phyloP scores from a whole-genome alignment of 1,140 invertebrate genomes.

The Drosophila baimaii region DNA sequence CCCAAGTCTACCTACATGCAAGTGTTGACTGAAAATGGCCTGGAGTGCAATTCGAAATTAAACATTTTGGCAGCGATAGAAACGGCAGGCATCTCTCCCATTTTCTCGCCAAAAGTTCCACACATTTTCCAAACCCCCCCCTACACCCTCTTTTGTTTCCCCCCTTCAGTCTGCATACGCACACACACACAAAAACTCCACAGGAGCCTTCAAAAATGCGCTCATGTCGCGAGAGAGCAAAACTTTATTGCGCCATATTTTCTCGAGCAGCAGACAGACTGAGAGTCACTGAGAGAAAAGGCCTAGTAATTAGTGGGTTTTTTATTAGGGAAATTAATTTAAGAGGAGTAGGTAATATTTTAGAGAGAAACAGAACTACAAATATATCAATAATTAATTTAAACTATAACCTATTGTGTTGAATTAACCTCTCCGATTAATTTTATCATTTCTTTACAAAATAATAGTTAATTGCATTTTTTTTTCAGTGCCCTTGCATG shows the following conservation, averaged over 20 bases:
- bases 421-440: rapidly evolving
- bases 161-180: constrained; percentile 14
- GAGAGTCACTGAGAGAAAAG: constrained; percentile 5
- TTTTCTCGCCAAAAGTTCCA: neutral
- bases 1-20: neutral
- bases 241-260: constrained; percentile 78
- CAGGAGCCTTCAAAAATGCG: constrained; percentile 73
- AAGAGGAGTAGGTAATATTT: too few species aligned
- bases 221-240: constrained; percentile 61
- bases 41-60: constrained; percentile 64
- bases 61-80: constrained; percentile 65
- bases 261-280: constrained; percentile 51
- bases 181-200: constrained; percentile 47
- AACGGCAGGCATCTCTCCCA: constrained; percentile 7
- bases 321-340: too few species aligned
- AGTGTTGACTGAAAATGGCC: constrained; percentile 56
- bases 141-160: neutral
- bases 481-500: constrained; percentile 13
- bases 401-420: too few species aligned
- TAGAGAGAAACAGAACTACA: too few species aligned
- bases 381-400: too few species aligned
- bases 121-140: neutral
- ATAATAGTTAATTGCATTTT: neutral
- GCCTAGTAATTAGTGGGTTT: too few species aligned
- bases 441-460: neutral